These are phyloP conservation scores for Blennius ocellaris DNA, from an alignment of 2,113 vertebrate species.

Conservation along the genomic window DNA sequence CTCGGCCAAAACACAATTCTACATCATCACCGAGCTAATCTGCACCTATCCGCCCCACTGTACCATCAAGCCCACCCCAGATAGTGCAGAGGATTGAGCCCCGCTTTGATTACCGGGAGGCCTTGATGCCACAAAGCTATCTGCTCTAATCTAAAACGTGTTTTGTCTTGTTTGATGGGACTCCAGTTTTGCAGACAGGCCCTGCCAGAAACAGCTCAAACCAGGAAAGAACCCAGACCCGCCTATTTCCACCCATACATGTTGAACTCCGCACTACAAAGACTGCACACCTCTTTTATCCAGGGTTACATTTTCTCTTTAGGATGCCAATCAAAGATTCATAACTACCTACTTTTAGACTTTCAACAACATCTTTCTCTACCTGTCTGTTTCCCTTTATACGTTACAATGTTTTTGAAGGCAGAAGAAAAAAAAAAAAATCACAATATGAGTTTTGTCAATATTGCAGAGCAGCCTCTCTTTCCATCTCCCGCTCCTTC, in stretches of 20 bases:
- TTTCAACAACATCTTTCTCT: slow-evolving; percentile 32
- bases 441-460: slow-evolving; percentile 52
- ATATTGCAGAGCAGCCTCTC: slow-evolving; percentile 41
- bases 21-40: slow-evolving; percentile 32
- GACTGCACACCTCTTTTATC: slow-evolving; percentile 27
- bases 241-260: slow-evolving; percentile 36
- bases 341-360: slow-evolving; percentile 51
- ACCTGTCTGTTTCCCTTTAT: slow-evolving; percentile 27
- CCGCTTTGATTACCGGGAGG: slow-evolving; percentile 41
- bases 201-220: slow-evolving; percentile 33
- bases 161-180: slow-evolving; percentile 35
- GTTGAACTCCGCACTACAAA: slow-evolving; percentile 36
- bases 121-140: slow-evolving; percentile 38
- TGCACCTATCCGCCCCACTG: slow-evolving; percentile 29
- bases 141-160: slow-evolving; percentile 31
- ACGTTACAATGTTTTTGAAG: slow-evolving; percentile 16
- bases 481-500: slow-evolving; percentile 43
- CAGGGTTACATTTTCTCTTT: slow-evolving; percentile 12
- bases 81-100: slow-evolving; percentile 18
- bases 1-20: slow-evolving; percentile 31
- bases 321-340: slow-evolving; percentile 54
- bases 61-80: slow-evolving; percentile 14
- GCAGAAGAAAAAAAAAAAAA: slow-evolving; percentile 10
- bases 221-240: slow-evolving; percentile 27
- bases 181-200: slow-evolving; percentile 33